phyloP scores from a whole-genome alignment of 2,888 invertebrate species.

The Mesochorus sp. region DNA sequence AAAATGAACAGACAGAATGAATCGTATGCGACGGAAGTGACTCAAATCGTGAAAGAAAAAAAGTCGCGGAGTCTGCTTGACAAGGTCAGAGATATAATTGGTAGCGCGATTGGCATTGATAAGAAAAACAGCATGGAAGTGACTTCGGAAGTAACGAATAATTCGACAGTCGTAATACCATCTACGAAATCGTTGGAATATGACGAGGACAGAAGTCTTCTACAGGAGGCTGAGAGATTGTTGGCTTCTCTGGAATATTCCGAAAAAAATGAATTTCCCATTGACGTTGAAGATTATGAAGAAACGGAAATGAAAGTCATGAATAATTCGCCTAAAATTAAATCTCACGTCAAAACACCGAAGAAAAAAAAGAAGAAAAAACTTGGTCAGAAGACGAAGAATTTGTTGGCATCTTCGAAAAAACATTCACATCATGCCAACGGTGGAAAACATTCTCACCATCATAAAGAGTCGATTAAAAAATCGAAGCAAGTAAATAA shows the following conservation, averaged over 20 bases:
- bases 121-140: constrained; percentile 21
- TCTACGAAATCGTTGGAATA: neutral
- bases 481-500: constrained; percentile 10
- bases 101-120: constrained; percentile 57
- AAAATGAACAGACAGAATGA: neutral
- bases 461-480: neutral
- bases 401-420: neutral
- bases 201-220: neutral
- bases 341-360: neutral
- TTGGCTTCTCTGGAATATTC: neutral
- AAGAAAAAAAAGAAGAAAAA: neutral
- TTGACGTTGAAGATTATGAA: neutral
- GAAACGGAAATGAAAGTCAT: neutral
- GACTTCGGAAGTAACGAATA: neutral
- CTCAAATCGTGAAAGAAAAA: constrained; percentile 8
- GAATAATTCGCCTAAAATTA: neutral
- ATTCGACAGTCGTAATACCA: neutral
- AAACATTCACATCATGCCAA: neutral
- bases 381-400: neutral
- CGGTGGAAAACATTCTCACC: neutral
- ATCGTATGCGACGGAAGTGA: neutral
- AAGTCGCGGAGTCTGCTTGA: constrained; percentile 61
- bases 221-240: neutral
- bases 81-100: constrained; percentile 65
- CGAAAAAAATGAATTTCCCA: neutral